Conservation (phyloP, 2,888 invertebrate species). For the Thumatha senex region DNA sequence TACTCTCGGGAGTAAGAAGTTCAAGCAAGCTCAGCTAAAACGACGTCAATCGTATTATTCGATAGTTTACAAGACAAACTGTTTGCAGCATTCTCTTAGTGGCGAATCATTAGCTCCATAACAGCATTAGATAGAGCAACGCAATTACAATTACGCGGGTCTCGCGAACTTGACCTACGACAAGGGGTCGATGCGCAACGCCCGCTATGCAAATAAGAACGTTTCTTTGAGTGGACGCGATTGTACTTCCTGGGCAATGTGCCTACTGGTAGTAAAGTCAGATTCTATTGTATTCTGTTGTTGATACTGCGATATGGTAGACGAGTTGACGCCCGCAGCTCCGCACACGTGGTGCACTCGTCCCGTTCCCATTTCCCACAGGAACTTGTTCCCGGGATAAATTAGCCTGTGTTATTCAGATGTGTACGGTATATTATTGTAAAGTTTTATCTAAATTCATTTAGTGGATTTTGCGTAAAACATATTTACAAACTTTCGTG, state of each 20-base stretch:
- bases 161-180: slow-evolving; percentile 77
- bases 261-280: background rate
- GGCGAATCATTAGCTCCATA: slow-evolving; percentile 59
- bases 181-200: slow-evolving; percentile 65
- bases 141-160: slow-evolving; percentile 71
- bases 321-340: too few species aligned
- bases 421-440: too few species aligned
- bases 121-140: slow-evolving; percentile 68
- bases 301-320: background rate
- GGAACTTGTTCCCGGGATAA: too few species aligned
- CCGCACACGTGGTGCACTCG: too few species aligned
- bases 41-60: background rate
- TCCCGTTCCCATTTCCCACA: too few species aligned
- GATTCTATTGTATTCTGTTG: background rate
- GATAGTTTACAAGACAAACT: slow-evolving; percentile 29
- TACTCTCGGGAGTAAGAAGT: too few species aligned
- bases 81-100: slow-evolving; percentile 34
- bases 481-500: too few species aligned
- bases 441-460: too few species aligned
- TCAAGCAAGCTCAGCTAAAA: background rate
- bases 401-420: too few species aligned
- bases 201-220: slow-evolving; percentile 77
- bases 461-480: too few species aligned
- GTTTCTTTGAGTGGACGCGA: slow-evolving; percentile 54
- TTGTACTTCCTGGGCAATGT: too few species aligned